Percentiles rank a stretch among this genome's conserved stretches.
phyloP scores from a whole-genome alignment of 92 coral and sea anemone species.

The Chrysogorgia sp. region DNA sequence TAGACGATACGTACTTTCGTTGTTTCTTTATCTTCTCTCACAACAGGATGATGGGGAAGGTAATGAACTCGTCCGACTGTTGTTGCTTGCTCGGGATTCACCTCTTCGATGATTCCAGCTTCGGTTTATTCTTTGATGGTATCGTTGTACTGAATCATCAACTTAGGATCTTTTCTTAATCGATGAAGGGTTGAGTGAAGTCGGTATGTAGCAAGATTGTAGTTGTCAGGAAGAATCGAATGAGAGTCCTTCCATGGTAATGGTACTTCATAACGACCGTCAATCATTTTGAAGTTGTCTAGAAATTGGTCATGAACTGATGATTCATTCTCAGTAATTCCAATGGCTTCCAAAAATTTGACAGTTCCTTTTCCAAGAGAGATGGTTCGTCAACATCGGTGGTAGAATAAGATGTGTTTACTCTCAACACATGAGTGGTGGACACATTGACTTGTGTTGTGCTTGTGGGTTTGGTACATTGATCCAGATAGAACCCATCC shows the following conservation, averaged over 20 bases:
- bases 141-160: constrained; percentile 43
- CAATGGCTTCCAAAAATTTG: constrained; percentile 30
- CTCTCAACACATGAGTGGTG: constrained; percentile 18
- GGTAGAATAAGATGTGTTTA: no score
- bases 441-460: constrained; percentile 18
- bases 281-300: constrained; percentile 46
- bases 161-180: constrained; percentile 51
- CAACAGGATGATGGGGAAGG: constrained; percentile 49
- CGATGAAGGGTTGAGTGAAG: constrained; percentile 52
- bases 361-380: constrained; percentile 8
- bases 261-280: constrained; percentile 62
- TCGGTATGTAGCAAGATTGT: constrained; percentile 46
- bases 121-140: constrained; percentile 51
- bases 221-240: constrained; percentile 44
- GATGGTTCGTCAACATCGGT: not conserved
- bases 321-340: constrained; percentile 4
- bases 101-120: constrained; percentile 53
- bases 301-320: constrained; percentile 29
- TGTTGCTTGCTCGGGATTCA: constrained; percentile 14
- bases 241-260: constrained; percentile 62
- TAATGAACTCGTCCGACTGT: constrained; percentile 38
- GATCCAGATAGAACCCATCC: constrained; percentile 39
- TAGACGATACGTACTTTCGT: constrained; percentile 56
- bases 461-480: not conserved
- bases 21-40: constrained; percentile 57